Conservation (phyloP, 2,113 vertebrate genomes). For the Malaclemys terrapin region DNA sequence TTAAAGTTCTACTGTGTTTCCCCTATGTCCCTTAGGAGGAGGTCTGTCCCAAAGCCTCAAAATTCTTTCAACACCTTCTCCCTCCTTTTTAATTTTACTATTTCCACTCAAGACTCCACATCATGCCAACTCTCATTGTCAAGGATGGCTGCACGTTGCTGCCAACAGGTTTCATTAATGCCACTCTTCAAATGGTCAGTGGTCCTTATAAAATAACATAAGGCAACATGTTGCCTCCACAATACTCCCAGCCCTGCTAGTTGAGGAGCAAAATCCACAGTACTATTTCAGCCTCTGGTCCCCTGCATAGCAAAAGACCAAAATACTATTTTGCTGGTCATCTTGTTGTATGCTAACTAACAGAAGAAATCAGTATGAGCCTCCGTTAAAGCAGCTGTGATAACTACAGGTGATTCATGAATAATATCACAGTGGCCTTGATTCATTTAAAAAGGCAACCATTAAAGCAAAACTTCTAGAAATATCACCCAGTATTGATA, state of each 20-base stretch:
- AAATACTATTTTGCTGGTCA: background rate
- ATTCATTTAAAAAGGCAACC: background rate
- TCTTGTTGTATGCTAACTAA: background rate
- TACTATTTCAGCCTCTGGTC: background rate
- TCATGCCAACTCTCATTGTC: background rate
- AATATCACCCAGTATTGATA: background rate
- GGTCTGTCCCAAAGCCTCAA: background rate
- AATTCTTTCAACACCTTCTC: background rate
- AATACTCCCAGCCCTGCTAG: background rate
- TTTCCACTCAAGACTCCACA: background rate
- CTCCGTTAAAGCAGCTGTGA: background rate
- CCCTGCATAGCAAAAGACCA: background rate
- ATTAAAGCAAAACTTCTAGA: background rate
- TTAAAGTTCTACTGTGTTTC: background rate
- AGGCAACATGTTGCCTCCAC: background rate
- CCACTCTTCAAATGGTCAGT: background rate
- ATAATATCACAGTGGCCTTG: background rate
- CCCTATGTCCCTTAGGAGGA: background rate
- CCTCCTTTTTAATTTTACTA: background rate
- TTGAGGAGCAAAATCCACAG: background rate
- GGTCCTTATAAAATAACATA: background rate
- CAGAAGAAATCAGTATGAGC: background rate
- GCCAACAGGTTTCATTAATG: background rate
- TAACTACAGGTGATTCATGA: background rate
- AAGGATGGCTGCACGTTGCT: background rate